These are phyloP conservation scores for Tribolium madens DNA, from an alignment of 1,140 invertebrate genomes.

Conservation along the genomic window DNA sequence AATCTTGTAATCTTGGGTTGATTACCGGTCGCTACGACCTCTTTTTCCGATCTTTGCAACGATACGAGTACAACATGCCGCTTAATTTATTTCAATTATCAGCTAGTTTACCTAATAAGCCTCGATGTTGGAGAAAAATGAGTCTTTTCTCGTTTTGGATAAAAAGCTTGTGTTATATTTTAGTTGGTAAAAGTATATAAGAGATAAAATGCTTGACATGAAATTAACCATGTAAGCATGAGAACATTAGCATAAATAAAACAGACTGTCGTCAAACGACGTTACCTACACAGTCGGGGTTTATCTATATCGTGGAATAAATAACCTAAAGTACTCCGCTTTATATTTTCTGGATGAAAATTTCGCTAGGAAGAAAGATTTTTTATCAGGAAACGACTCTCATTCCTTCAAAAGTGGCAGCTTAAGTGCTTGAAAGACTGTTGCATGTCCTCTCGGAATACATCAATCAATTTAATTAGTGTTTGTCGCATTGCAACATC, in stretches of 20 bases:
- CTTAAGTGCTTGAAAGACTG: conserved; percentile 1
- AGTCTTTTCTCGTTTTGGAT: not conserved
- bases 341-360: not conserved
- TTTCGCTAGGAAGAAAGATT: not conserved
- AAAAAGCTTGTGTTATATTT: not conserved
- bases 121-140: not conserved
- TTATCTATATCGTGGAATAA: conserved; percentile 44
- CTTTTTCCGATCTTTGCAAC: not conserved
- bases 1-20: conserved; percentile 29
- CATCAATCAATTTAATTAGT: conserved; percentile 30
- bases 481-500: conserved; percentile 7
- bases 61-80: conserved; percentile 7
- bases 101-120: conserved; percentile 5
- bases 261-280: conserved; percentile 40
- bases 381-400: not conserved
- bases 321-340: conserved; percentile 1
- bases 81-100: conserved; percentile 38
- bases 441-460: not conserved
- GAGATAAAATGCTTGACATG: conserved; percentile 47
- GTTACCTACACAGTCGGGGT: conserved; percentile 46
- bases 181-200: conserved; percentile 10
- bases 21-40: conserved; percentile 25
- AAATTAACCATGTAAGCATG: conserved; percentile 46
- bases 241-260: conserved; percentile 48
- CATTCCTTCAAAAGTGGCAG: conserved; percentile 6